Evolutionary conservation across 2,797 vertebrate genomes (phyloP).

Genomic region (Aplochiton taeniatus): DNA sequence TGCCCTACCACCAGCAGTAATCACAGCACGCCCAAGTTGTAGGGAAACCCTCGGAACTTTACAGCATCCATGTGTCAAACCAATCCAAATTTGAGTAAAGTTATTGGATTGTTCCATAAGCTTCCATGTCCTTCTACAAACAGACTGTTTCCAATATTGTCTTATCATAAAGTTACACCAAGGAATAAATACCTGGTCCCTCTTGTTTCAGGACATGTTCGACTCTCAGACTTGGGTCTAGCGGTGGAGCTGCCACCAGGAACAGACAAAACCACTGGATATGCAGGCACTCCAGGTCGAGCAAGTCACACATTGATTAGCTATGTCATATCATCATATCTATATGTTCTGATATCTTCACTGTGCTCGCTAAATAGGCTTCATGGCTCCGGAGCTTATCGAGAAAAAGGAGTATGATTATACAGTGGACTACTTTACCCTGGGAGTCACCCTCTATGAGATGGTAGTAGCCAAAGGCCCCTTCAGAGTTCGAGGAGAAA

Average conservation of each 20-base stretch:
- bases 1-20: too few species aligned
- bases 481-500: slow-evolving; percentile 74
- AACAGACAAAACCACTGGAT: slow-evolving; percentile 74
- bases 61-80: too few species aligned
- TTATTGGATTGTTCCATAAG: too few species aligned
- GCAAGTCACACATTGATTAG: neutral
- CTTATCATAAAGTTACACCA: too few species aligned
- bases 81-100: too few species aligned
- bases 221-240: slow-evolving; percentile 78
- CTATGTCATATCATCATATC: neutral
- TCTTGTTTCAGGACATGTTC: slow-evolving; percentile 69
- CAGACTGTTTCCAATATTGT: too few species aligned
- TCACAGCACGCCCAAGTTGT: too few species aligned
- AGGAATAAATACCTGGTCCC: too few species aligned
- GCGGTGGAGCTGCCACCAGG: slow-evolving; percentile 75
- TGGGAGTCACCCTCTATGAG: slow-evolving; percentile 78
- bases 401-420: slow-evolving; percentile 77
- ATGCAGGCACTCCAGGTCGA: slow-evolving; percentile 77
- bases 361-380: slow-evolving; percentile 56
- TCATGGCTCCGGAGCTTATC: slow-evolving; percentile 79
- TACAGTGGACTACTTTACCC: slow-evolving; percentile 78
- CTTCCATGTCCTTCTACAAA: too few species aligned
- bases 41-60: too few species aligned
- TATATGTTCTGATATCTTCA: neutral
- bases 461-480: slow-evolving; percentile 80